Base-by-base conservation (phyloP, 2,797 vertebrate genomes). In the Thunnus albacares region DNA sequence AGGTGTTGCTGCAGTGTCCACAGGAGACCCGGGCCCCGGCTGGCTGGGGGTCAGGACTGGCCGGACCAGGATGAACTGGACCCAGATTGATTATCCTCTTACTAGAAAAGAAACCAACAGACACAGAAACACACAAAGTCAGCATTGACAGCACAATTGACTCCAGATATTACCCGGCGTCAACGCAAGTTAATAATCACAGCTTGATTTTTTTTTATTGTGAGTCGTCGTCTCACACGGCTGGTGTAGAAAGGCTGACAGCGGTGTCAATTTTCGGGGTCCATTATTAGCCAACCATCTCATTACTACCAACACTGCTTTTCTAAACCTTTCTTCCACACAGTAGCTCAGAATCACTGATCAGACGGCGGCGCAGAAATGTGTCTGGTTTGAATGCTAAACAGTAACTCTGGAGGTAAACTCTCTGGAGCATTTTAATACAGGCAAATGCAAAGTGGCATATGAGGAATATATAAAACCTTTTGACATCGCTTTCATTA, bases 11-110 rank as follows among this genome's bases (percentile, higher is more conserved):
- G 96, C 97, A 98, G 90, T 98, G 97, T 85, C 96, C 97, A 82
- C 97, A 98, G 92, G 96, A 97, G 89, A 98, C 97, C 3, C 97
- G 91, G 71, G 97, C 97, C 67, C 97, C 97, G 2, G 95, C 91
- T 2, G 97, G 97, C 89, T 98, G 97, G 52, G 97, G 97, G 53
- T 98, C 97, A 13, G 97, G 97, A 93, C 96, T 97, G 79, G 96
- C 92, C 1, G 97, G 97, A 45, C 97, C 97, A 0, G 96, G 96
- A 82, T 97, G 97, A 56, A 98, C 97, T 5, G 97, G 97, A 26
- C 97, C 97, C 85, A 98, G 90, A 81, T 97, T 98, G 87, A 98
- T 98, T 88, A 98, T 97, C 95, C 97, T 95, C 95, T 98, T 98
- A 94, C 97, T 98, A 84, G 3, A 78, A 78, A 75, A 61, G 51